phyloP scores from a whole-genome alignment of 2,113 vertebrate species.

The Dunckerocampus dactyliophorus region DNA sequence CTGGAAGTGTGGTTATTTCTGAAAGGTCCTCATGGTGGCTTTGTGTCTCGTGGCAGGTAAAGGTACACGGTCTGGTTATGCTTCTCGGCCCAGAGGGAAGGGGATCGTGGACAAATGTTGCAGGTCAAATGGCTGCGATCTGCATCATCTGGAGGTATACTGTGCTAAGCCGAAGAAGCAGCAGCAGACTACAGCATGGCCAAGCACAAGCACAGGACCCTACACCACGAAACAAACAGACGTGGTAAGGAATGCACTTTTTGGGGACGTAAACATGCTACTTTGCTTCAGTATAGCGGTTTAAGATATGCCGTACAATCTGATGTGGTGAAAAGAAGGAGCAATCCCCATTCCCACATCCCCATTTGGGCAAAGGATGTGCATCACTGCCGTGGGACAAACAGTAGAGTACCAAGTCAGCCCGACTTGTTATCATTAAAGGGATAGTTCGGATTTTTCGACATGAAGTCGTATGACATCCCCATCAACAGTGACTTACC shows the following conservation, averaged over 20 bases:
- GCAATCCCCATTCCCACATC: no score
- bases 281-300: background rate
- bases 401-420: no score
- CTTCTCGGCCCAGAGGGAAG: slow-evolving; percentile 49
- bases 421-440: no score
- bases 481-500: no score
- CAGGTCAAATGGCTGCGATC: slow-evolving; percentile 48
- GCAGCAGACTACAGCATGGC: slow-evolving; percentile 6
- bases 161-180: slow-evolving; percentile 54
- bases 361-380: no score
- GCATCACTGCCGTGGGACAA: no score
- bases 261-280: background rate
- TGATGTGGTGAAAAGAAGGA: no score
- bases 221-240: background rate
- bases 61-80: slow-evolving; percentile 55
- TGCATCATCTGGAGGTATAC: slow-evolving; percentile 61
- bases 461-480: no score
- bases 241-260: slow-evolving; percentile 18
- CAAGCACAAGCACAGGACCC: slow-evolving; percentile 11
- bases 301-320: no score
- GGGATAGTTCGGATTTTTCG: no score
- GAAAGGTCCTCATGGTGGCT: background rate
- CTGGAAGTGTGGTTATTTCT: no score
- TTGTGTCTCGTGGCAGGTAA: slow-evolving; percentile 36
- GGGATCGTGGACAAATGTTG: slow-evolving; percentile 64